Conservation (phyloP, 2,888 invertebrate species). For the Tachina grossa region DNA sequence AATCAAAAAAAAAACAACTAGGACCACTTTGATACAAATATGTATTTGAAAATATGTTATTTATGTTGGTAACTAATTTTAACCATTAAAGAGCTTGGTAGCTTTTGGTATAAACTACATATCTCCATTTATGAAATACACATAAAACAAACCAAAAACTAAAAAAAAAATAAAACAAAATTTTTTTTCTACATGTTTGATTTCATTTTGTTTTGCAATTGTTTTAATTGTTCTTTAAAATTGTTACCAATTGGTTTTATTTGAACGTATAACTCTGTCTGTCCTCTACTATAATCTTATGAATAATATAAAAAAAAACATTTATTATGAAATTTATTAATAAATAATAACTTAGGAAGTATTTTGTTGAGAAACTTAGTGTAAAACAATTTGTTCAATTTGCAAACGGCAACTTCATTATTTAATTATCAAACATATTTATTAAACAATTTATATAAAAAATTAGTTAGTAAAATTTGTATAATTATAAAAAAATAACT, state of each 20-base stretch:
- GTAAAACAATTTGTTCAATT: slow-evolving; percentile 55
- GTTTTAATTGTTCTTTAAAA: slow-evolving; percentile 39
- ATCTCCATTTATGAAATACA: slow-evolving; percentile 21
- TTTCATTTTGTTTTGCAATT: slow-evolving; percentile 39
- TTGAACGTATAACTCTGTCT: slow-evolving; percentile 26
- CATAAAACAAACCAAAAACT: neutral
- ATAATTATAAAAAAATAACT: slow-evolving; percentile 37
- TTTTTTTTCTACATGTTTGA: slow-evolving; percentile 28
- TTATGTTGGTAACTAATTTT: slow-evolving; percentile 52
- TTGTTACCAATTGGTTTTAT: slow-evolving; percentile 48
- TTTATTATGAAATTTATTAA: slow-evolving; percentile 39
- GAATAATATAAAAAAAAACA: slow-evolving; percentile 37
- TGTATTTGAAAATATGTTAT: slow-evolving; percentile 22
- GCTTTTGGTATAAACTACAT: slow-evolving; percentile 43
- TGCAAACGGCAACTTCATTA: slow-evolving; percentile 50
- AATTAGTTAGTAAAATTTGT: slow-evolving; percentile 61
- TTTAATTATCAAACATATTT: slow-evolving; percentile 42
- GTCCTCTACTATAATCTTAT: slow-evolving; percentile 22
- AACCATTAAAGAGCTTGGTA: slow-evolving; percentile 66
- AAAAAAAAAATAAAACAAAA: neutral
- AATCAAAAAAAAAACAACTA: slow-evolving; percentile 20
- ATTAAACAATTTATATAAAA: slow-evolving; percentile 9
- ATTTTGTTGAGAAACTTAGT: slow-evolving; percentile 63
- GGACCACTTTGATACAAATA: slow-evolving; percentile 33
- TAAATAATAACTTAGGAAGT: slow-evolving; percentile 57